A percentile compares a stretch with the other conserved stretches of the same genome.
These are phyloP conservation scores for Amiota minor DNA, from an alignment of 2,888 invertebrate genomes.

Conservation along the genomic window DNA sequence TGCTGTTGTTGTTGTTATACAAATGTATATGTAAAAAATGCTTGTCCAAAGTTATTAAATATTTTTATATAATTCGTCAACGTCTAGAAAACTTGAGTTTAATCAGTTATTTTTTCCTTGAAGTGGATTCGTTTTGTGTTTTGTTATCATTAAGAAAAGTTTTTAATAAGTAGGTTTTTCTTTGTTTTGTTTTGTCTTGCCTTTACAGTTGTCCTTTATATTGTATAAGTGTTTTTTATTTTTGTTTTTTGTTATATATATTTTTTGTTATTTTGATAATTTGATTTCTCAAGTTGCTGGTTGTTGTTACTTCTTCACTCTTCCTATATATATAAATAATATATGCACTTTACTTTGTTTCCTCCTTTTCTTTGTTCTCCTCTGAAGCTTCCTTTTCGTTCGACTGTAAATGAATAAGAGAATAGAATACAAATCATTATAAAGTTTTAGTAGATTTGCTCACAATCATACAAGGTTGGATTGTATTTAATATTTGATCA, in stretches of 20 bases:
- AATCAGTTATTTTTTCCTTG: constrained; percentile 39
- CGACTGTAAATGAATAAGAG: constrained; percentile 76
- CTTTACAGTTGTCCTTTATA: constrained; percentile 66
- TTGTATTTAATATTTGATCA: too few species aligned
- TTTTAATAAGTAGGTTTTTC: constrained; percentile 53
- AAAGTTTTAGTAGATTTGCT: too few species aligned
- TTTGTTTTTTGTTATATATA: constrained; percentile 34
- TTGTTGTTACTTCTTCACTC: neutral
- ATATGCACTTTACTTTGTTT: constrained; percentile 72
- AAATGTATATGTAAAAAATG: constrained; percentile 67
- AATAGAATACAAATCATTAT: neutral
- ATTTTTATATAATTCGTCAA: constrained; percentile 69
- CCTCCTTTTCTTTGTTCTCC: constrained; percentile 81
- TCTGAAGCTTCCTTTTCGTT: constrained; percentile 86
- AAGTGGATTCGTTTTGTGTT: constrained; percentile 47
- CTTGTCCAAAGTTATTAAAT: constrained; percentile 66
- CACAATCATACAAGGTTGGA: too few species aligned
- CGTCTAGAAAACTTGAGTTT: constrained; percentile 35
- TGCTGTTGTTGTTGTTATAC: constrained; percentile 51
- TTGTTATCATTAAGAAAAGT: constrained; percentile 44
- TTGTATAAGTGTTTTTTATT: constrained; percentile 50
- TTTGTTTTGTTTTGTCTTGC: constrained; percentile 45
- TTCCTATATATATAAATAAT: constrained; percentile 60
- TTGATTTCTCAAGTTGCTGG: neutral
- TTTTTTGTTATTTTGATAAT: constrained; percentile 38